phyloP scores from a whole-genome alignment of 2,797 vertebrate species.

The Taenioides sp. region DNA sequence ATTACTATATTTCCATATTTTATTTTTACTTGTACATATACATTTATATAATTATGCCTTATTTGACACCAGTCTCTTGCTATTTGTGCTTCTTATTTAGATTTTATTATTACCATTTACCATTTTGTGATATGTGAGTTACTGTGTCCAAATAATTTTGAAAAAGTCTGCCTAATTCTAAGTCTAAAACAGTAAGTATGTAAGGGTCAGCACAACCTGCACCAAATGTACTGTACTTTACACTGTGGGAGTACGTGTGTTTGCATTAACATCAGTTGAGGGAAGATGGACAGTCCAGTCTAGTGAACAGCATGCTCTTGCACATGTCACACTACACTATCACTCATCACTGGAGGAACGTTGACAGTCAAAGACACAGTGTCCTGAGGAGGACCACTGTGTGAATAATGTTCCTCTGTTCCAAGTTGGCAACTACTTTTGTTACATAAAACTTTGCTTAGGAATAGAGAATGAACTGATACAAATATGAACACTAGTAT shows the following conservation, averaged over 20 bases:
- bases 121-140: no score
- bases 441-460: neutral
- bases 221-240: neutral
- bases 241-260: neutral
- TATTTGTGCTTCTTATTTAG: no score
- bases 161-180: no score
- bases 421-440: slow-evolving; percentile 14
- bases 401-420: slow-evolving; percentile 21
- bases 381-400: slow-evolving; percentile 19
- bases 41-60: no score
- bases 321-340: slow-evolving; percentile 27
- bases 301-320: slow-evolving; percentile 17
- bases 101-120: no score
- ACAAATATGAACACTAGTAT: neutral
- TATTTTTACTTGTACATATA: no score
- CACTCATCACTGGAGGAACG: slow-evolving; percentile 27
- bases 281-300: slow-evolving; percentile 16
- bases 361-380: slow-evolving; percentile 20
- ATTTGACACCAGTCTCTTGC: no score
- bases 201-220: no score
- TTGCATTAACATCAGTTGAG: slow-evolving; percentile 27
- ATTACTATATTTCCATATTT: no score
- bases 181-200: no score
- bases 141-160: no score
- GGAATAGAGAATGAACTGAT: neutral